Percentiles rank a stretch among this genome's conserved stretches.
Evolutionary conservation across 2,797 vertebrate genomes (phyloP).

Genomic region (Rousettus madagascariensis): DNA sequence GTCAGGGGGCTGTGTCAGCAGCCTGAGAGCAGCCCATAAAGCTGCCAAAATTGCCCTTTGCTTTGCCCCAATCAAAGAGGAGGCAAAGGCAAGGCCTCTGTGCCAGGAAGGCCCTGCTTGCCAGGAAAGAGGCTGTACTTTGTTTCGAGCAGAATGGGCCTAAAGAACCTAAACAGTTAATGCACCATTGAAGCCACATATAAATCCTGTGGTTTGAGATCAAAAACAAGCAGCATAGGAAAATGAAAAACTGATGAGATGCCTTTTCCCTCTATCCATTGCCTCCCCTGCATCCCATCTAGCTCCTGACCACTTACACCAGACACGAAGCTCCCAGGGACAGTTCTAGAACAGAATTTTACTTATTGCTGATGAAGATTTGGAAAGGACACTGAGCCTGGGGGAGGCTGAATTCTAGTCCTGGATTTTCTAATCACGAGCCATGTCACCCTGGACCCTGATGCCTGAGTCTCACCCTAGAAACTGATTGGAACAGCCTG

Average conservation of each 20-base stretch:
- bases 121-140: not conserved
- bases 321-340: not conserved
- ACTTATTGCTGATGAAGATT: not conserved
- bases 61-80: conserved; percentile 59
- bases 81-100: not conserved
- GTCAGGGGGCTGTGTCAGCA: conserved; percentile 75
- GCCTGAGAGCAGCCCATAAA: conserved; percentile 77
- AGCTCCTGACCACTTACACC: not conserved
- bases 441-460: too few relatives aligned
- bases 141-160: not conserved
- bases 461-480: not conserved
- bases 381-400: not conserved
- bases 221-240: conserved; percentile 77
- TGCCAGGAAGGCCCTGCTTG: not conserved
- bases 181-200: conserved; percentile 53
- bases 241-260: conserved; percentile 74
- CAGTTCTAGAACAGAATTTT: not conserved
- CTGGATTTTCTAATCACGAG: not conserved
- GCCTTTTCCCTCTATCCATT: not conserved
- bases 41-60: conserved; percentile 74
- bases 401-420: not conserved
- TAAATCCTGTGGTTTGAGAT: conserved; percentile 79
- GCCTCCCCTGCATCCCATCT: conserved; percentile 35
- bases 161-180: conserved; percentile 60
- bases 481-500: not conserved